Base-by-base conservation (phyloP, 2,113 vertebrate species). In the Rhabdomys dilectus region DNA sequence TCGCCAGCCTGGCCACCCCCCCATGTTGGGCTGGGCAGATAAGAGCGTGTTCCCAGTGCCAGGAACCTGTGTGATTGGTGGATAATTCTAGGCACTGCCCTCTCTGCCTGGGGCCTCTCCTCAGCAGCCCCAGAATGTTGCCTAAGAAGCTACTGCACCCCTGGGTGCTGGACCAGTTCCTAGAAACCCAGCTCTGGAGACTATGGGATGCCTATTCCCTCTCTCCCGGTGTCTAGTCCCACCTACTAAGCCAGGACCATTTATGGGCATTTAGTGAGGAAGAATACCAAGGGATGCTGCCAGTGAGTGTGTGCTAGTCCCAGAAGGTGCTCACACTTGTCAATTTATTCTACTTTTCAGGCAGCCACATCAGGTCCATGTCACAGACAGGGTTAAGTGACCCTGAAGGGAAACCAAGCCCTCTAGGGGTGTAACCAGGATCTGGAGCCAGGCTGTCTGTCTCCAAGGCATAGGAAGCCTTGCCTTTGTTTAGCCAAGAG, bases 31-130 rank as follows among this genome's bases (percentile, higher is more conserved):
- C 99, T 98, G 98, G 98, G 98, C 98, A 99, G 98, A 98, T 98
- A 98, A 99, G 98, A 98, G 98, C 98, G 98, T 97, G 98, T 98
- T 88, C 98, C 99, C 98, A 97, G 98, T 98, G 98, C 98, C 98
- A 97, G 97, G 98, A 98, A 97, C 98, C 98, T 95, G 87, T 96
- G 97, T 98, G 98, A 99, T 99, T 99, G 99, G 99, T 99, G 98
- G 99, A 99, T 99, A 99, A 99, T 99, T 99, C 99, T 99, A 98
- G 99, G 99, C 98, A 98, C 98, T 99, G 98, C 98, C 99, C 99
- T 98, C 99, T 98, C 97, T 98, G 96, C 97, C 60, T 91, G 96
- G 97, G 98, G 98, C 98, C 98, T 98, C 98, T 98, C 98, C 81
- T 12, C 15, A 60, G 95, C 91, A 60, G 95, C 78, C 94, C 96